Conservation (phyloP, 2,797 vertebrate species). For the Melopsittacus undulatus region DNA sequence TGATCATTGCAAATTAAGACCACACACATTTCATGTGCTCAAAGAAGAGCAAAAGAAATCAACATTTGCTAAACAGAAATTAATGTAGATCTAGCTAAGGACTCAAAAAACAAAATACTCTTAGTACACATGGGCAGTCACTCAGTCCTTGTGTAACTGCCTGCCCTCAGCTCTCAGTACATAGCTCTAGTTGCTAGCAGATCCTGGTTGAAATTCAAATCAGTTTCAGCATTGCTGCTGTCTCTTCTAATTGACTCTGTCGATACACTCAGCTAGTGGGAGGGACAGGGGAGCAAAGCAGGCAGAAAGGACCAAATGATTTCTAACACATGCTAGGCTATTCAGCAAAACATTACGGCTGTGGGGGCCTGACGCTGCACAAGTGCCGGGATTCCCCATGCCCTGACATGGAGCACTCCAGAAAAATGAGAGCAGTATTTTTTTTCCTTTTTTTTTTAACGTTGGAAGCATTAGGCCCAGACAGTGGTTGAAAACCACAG, state of each 20-base stretch:
- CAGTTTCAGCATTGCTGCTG: constrained; percentile 6
- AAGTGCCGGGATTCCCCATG: not conserved
- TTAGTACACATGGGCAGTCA: not conserved
- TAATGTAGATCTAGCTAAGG: not conserved
- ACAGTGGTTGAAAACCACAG: not conserved
- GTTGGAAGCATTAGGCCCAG: not conserved
- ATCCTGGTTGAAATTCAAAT: constrained; percentile 44
- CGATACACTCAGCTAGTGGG: not conserved
- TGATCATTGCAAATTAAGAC: not conserved
- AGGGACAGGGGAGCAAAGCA: constrained; percentile 5
- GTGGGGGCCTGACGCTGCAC: not conserved
- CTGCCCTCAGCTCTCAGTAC: not conserved
- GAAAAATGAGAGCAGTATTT: not conserved
- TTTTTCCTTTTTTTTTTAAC: not conserved
- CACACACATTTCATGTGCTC: not conserved
- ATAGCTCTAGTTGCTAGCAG: not conserved
- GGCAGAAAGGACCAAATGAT: not conserved
- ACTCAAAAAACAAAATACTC: not conserved
- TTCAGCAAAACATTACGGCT: not conserved
- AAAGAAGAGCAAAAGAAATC: not conserved
- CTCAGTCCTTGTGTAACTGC: not conserved
- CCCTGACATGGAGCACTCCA: not conserved
- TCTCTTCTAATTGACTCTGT: constrained; percentile 29
- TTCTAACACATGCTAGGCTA: not conserved
- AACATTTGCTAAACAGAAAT: not conserved